Evolutionary conservation across 2,888 invertebrate species (phyloP).

Genomic region (Neoscelio sp.): DNA sequence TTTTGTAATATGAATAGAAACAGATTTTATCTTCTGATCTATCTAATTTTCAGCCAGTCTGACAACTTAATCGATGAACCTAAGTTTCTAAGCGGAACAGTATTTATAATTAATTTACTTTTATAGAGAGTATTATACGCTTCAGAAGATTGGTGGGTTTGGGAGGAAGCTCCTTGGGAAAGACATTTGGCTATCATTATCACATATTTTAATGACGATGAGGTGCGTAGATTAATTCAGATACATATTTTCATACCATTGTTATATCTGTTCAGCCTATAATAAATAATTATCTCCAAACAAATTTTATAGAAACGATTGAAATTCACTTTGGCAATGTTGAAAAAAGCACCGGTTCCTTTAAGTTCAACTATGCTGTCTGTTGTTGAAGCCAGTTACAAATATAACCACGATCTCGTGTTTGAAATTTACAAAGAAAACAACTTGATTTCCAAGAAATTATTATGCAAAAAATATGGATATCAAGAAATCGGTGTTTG

Average conservation of each 20-base stretch:
- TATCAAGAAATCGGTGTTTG: slow-evolving; percentile 79
- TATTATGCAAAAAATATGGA: slow-evolving; percentile 83
- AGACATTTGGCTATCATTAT: slow-evolving; percentile 75
- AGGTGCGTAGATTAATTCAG: slow-evolving; percentile 69
- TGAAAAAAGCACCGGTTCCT: slow-evolving; percentile 81
- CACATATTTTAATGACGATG: slow-evolving; percentile 76
- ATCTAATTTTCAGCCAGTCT: too few species aligned
- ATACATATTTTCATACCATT: not conserved
- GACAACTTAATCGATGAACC: too few species aligned
- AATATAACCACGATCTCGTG: slow-evolving; percentile 79
- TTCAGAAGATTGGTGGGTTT: slow-evolving; percentile 78
- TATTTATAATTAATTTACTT: slow-evolving; percentile 20
- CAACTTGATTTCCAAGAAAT: slow-evolving; percentile 81
- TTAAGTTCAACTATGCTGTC: slow-evolving; percentile 80
- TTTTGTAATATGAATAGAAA: too few species aligned
- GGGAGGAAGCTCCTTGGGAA: slow-evolving; percentile 81
- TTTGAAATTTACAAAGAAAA: slow-evolving; percentile 79
- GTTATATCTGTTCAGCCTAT: not conserved
- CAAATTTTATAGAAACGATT: slow-evolving; percentile 75
- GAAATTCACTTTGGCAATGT: slow-evolving; percentile 76
- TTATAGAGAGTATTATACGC: slow-evolving; percentile 74
- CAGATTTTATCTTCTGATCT: too few species aligned
- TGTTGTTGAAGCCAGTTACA: slow-evolving; percentile 76
- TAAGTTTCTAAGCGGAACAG: too few species aligned
- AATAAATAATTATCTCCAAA: slow-evolving; percentile 12